Base-by-base conservation (phyloP, 2,888 invertebrate genomes). In the Incurvaria masculella region DNA sequence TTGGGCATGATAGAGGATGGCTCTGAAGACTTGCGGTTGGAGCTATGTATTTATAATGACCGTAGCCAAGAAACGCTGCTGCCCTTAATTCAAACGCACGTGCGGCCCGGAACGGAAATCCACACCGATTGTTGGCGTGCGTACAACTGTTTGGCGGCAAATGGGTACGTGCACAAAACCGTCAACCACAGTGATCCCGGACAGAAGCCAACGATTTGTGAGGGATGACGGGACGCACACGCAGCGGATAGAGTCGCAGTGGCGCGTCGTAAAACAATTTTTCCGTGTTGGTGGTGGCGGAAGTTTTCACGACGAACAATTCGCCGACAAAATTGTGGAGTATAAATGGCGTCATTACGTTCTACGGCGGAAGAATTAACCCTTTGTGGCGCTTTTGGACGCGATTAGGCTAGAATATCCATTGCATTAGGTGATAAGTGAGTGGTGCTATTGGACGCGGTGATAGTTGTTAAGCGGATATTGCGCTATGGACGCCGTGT, bases 1-100 rank as follows among this genome's bases (percentile, higher is more conserved):
- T 5, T 60, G 0, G 56, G 60, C 2, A 51, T 59, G 48, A 57
- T 59, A 1, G 56, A 59, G 27, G 55, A 59, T 51, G 52, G 56
- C 1, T 52, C 39, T 21, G 55, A 61, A 5, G 60, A 61, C 19
- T 38, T 61, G 1, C 38, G 59, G 0, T 20, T 62, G 11, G 58
- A 60, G 51, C 53, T 60, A 38, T 60, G 59, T 49, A 58, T 57
- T 11, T 51, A 57, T 5, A 42, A 42, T 18, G 14, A 20, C 23
- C 42, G 42, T 3, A 16, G 10, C 21, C 21, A 20, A 5, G 42
- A 42, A 20, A 21, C 21, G 42, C 23, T 42, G 42, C n/a, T 42
- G 21, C 42, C 20, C 11, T 3, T 42, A 8, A 42, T 42, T 20
- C 8, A 42, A 21, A 33, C 8, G 33, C 23, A 23, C 23, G 23